Conservation (phyloP, 2,888 invertebrate species). For the Sminthurides aquaticus region DNA sequence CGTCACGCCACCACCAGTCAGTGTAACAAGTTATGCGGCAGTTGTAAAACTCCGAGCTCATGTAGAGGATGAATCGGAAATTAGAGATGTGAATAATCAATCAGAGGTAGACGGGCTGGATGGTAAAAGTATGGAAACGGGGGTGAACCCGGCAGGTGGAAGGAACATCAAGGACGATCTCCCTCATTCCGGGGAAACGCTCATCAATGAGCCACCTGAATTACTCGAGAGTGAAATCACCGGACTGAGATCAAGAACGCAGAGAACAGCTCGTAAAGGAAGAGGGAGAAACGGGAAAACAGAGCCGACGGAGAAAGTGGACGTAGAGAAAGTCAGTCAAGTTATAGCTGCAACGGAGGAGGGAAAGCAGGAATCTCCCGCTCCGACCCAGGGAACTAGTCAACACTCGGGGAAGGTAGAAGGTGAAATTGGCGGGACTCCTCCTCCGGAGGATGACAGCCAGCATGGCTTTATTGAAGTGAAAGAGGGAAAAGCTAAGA, state of each 20-base stretch:
- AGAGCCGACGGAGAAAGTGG: not conserved
- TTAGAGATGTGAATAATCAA: conserved; percentile 8
- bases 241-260: not conserved
- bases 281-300: not conserved
- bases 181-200: not conserved
- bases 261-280: not conserved
- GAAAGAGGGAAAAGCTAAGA: not conserved
- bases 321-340: not conserved
- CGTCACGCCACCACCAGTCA: not conserved
- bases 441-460: not conserved
- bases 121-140: not conserved
- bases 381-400: not conserved
- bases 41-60: not conserved
- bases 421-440: not conserved
- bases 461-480: not conserved
- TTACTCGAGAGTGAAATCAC: conserved; percentile 6
- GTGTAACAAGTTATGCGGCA: conserved; percentile 3
- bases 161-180: not conserved
- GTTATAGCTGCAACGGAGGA: not conserved
- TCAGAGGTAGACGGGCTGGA: not conserved
- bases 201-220: not conserved
- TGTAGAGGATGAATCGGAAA: not conserved
- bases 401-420: not conserved
- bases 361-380: not conserved
- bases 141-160: not conserved